phyloP scores from a whole-genome alignment of 1,140 invertebrate genomes.

The Mercenaria mercenaria region DNA sequence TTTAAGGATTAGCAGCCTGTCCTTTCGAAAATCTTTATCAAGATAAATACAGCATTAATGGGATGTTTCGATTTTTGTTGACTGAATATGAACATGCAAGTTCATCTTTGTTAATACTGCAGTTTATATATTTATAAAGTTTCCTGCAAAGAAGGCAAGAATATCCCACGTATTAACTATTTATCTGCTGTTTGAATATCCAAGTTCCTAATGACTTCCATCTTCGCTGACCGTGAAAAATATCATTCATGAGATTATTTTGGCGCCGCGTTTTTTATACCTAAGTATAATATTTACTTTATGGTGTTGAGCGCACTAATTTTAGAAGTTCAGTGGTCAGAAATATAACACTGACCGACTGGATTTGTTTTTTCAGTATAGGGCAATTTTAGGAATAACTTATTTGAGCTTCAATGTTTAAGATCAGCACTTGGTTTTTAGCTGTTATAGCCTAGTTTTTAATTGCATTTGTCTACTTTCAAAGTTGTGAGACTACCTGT shows the following conservation, averaged over 20 bases:
- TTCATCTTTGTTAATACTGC: neutral
- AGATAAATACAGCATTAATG: constrained; percentile 4
- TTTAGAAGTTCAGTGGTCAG: neutral
- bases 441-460: too few species aligned
- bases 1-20: constrained; percentile 25
- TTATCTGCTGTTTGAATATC: too few species aligned
- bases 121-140: too few species aligned
- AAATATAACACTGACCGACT: neutral
- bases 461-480: too few species aligned
- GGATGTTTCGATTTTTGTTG: neutral
- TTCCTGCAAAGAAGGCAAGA: too few species aligned
- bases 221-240: neutral
- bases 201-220: too few species aligned
- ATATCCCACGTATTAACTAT: too few species aligned
- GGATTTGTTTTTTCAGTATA: too few species aligned
- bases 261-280: neutral
- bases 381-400: too few species aligned
- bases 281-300: constrained; percentile 1
- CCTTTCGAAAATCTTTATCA: neutral
- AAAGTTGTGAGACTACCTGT: too few species aligned
- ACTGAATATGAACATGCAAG: neutral
- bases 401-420: too few species aligned
- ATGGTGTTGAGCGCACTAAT: neutral
- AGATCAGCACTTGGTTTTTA: too few species aligned
- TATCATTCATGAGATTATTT: neutral